Evolutionary conservation across 2,888 invertebrate genomes (phyloP).

Genomic region (Listrodromus nycthemerus): DNA sequence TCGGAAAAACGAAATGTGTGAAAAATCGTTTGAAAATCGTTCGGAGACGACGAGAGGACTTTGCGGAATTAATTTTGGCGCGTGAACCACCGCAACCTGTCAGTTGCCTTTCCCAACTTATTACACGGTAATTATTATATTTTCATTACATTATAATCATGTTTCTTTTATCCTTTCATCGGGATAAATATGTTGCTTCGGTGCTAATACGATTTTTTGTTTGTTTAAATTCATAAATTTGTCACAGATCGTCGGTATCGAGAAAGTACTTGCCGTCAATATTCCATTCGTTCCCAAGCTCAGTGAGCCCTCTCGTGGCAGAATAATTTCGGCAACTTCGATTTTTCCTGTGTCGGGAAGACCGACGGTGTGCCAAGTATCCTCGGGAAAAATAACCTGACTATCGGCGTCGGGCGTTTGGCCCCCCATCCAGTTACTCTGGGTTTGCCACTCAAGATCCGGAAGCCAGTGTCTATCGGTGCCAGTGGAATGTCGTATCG

Average conservation of each 20-base stretch:
- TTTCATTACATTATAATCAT: not conserved
- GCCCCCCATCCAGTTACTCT: conserved; percentile 77
- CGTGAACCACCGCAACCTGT: too few species aligned
- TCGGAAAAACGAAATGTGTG: too few species aligned
- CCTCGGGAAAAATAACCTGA: conserved; percentile 78
- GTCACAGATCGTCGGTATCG: not conserved
- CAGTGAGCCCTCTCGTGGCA: conserved; percentile 77
- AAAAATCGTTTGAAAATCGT: too few species aligned
- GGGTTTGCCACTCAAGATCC: conserved; percentile 78
- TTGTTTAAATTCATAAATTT: not conserved
- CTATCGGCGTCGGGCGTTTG: conserved; percentile 74
- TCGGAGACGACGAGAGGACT: too few species aligned
- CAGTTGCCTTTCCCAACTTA: not conserved
- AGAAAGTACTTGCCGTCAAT: conserved; percentile 60
- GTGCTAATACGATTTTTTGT: not conserved
- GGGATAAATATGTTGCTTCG: not conserved
- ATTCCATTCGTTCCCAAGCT: conserved; percentile 71
- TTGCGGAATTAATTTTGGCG: too few species aligned
- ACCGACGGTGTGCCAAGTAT: conserved; percentile 78
- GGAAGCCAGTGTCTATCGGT: conserved; percentile 79
- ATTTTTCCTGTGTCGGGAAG: conserved; percentile 71
- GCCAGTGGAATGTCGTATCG: not conserved
- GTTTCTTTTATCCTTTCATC: not conserved
- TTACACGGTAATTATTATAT: not conserved
- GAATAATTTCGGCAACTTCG: conserved; percentile 75